Evolutionary conservation across 2,113 vertebrate species (phyloP).

Genomic region (Erpornis zantholeuca): DNA sequence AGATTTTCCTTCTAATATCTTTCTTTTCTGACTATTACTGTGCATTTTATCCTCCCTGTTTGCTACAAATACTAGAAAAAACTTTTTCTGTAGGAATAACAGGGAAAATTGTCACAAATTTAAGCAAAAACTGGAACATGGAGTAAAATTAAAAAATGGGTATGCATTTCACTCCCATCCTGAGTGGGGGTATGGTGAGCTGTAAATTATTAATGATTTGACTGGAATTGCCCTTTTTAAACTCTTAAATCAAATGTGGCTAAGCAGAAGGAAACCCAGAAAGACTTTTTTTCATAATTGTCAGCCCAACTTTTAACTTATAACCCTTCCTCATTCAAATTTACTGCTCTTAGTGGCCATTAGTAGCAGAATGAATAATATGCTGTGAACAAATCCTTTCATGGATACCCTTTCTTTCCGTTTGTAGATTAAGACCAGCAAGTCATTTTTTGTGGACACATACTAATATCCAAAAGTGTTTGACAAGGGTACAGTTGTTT

Average conservation of each 20-base stretch:
- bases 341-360: neutral
- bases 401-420: neutral
- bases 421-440: neutral
- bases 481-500: neutral
- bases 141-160: neutral
- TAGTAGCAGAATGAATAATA: neutral
- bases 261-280: neutral
- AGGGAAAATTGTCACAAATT: neutral
- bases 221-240: neutral
- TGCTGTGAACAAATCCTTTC: neutral
- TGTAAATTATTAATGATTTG: neutral
- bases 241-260: neutral
- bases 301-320: neutral
- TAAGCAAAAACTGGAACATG: neutral
- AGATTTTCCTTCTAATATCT: neutral
- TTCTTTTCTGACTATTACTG: neutral
- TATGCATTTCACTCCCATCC: neutral
- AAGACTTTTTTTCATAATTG: neutral
- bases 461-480: neutral
- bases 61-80: neutral
- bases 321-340: neutral
- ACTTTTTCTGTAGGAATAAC: neutral
- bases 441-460: neutral
- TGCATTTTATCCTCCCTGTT: neutral
- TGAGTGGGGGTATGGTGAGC: neutral